A percentile compares a stretch with the other conserved stretches of the same genome.
phyloP scores from a whole-genome alignment of 2,888 invertebrate species.

The Heliconius ismenius region DNA sequence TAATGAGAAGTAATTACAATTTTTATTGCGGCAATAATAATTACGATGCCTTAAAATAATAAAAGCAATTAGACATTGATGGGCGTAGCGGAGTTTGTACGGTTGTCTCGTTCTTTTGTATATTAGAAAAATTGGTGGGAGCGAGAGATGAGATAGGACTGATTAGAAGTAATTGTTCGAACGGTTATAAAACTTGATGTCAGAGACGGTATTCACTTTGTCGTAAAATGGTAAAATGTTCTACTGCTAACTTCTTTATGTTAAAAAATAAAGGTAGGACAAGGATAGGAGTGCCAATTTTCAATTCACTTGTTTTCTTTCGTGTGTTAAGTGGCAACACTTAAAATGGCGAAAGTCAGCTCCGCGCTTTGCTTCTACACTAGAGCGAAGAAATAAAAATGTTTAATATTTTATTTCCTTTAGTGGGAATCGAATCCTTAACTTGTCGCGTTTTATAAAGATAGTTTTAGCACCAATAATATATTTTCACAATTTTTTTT shows the following conservation, averaged over 20 bases:
- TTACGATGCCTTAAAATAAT: slow-evolving; percentile 83
- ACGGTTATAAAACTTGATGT: slow-evolving; percentile 81
- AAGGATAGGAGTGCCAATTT: background rate
- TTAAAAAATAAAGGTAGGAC: slow-evolving; percentile 38
- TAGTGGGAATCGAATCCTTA: no score
- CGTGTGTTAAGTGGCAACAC: background rate
- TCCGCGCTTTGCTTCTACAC: no score
- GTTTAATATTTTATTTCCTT: no score
- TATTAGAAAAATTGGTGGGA: slow-evolving; percentile 44
- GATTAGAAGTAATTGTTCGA: slow-evolving; percentile 81
- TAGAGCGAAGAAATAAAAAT: no score
- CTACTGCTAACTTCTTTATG: slow-evolving; percentile 41
- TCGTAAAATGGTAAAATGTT: slow-evolving; percentile 76
- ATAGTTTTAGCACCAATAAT: no score
- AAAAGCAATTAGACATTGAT: slow-evolving; percentile 82
- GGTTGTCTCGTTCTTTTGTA: slow-evolving; percentile 62
- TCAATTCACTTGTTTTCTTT: background rate
- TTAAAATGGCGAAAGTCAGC: background rate
- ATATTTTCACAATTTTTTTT: no score
- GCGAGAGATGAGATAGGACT: slow-evolving; percentile 58
- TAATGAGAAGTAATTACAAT: slow-evolving; percentile 83
- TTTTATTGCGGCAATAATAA: slow-evolving; percentile 81
- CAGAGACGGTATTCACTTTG: slow-evolving; percentile 77
- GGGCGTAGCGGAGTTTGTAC: slow-evolving; percentile 69
- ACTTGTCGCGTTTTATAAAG: no score